phyloP scores from a whole-genome alignment of 2,113 vertebrate species.

The Apteryx mantelli region DNA sequence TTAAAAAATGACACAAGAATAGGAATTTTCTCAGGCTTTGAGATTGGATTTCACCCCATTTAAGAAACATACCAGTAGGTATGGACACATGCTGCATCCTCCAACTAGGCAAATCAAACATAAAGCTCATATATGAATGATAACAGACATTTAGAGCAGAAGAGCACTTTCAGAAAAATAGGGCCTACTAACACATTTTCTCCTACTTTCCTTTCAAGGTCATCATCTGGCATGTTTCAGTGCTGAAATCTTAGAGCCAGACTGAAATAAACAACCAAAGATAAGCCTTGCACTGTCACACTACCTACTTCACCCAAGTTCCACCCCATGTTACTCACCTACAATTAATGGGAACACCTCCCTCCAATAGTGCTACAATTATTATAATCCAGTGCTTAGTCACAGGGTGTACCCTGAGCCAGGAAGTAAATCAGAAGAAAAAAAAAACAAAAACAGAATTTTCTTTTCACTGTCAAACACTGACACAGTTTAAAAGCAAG shows the following conservation, averaged over 20 bases:
- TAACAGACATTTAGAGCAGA: neutral
- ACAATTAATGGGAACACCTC: neutral
- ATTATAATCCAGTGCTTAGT: neutral
- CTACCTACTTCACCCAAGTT: neutral
- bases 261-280: neutral
- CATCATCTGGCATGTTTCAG: neutral
- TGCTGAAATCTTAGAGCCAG: neutral
- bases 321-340: neutral
- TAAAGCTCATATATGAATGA: neutral
- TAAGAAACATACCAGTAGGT: neutral
- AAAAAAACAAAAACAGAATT: fast-evolving
- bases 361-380: neutral
- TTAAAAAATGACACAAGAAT: neutral
- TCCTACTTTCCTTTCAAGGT: neutral
- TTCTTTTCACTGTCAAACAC: neutral
- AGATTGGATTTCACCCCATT: neutral
- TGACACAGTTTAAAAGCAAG: neutral
- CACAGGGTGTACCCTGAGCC: neutral
- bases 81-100: neutral
- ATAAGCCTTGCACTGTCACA: neutral
- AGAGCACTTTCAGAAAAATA: neutral
- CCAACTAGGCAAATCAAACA: neutral
- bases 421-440: neutral
- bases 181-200: neutral
- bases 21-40: neutral